These are phyloP conservation scores for Incurvaria masculella DNA, from an alignment of 2,888 invertebrate species.

Conservation along the genomic window DNA sequence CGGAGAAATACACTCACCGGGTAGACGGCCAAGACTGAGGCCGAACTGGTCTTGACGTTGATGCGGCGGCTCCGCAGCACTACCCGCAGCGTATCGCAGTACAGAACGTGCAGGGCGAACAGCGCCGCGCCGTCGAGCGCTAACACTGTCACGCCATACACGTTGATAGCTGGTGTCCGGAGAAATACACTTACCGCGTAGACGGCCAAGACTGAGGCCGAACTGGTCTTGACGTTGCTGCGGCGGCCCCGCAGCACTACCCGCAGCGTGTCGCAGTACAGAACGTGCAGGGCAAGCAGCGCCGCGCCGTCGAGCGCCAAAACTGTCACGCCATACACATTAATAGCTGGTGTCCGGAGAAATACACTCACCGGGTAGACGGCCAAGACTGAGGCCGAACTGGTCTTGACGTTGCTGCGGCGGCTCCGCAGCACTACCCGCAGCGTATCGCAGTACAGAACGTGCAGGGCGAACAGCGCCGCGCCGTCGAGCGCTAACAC, in stretches of 20 bases:
- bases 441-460: constrained; percentile 53
- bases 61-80: constrained; percentile 53
- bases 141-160: constrained; percentile 55
- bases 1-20: constrained; percentile 59
- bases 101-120: constrained; percentile 46
- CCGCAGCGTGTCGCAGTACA: constrained; percentile 54
- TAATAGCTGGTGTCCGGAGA: too few species aligned
- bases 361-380: constrained; percentile 62
- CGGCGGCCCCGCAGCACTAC: constrained; percentile 53
- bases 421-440: constrained; percentile 52
- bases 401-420: constrained; percentile 47
- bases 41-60: constrained; percentile 49
- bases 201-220: constrained; percentile 57
- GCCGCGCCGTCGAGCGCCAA: constrained; percentile 50
- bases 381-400: constrained; percentile 55
- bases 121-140: constrained; percentile 48
- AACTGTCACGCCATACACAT: constrained; percentile 52
- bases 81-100: constrained; percentile 51
- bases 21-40: constrained; percentile 59
- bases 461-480: constrained; percentile 45
- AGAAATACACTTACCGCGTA: constrained; percentile 61
- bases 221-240: constrained; percentile 48
- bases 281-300: constrained; percentile 42
- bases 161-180: constrained; percentile 59
- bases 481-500: constrained; percentile 50